Evolutionary conservation across 2,888 invertebrate species (phyloP), one percentile per base, ranked within the genome.

Genomic region (Nemapogon koenigi): DNA sequence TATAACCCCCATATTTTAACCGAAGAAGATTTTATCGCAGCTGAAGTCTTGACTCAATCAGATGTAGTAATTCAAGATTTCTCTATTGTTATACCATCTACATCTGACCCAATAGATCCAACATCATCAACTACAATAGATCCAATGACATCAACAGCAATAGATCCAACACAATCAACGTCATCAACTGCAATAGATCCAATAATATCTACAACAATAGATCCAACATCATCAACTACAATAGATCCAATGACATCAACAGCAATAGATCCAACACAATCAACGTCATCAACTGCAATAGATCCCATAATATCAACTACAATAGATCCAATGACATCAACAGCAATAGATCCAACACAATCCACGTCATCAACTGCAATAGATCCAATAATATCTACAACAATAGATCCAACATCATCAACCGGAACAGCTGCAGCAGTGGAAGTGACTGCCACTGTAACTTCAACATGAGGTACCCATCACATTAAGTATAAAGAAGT

Each of bases 1-100:
- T 16, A 49, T 2, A 47, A 53, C 33, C 47, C 52, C 6, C 26
- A 46, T 18, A 42, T 49, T n/a, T 54, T 53, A 37, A 28, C 37
- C 10, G 45, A 50, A n/a, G 44, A 49, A 41, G 42, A 44, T 36
- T 41, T 42, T 28, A 7, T 32, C n/a, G 27, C 40, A 35, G 41
- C 16, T 27, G 35, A 35, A 32, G 19, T 40, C 43, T 31, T 33
- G 18, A 27, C 38, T 40, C 22, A 22, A 22, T 8, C 22, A 7
- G 22, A 22, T 7, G 22, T 22, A 22, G 10, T 22, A 7, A 22
- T 22, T 22, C 22, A 22, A 22, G 22, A 22, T 8, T 7, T 8
- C 22, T 22, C 22, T 7, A 22, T 22, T 8, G 22, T 22, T 8
- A 22, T 22, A 7, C 22, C 22, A 22, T 22, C 22, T 22, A 22